These are phyloP conservation scores for Xestia c-nigrum DNA, from an alignment of 2,888 invertebrate genomes.

Conservation along the genomic window DNA sequence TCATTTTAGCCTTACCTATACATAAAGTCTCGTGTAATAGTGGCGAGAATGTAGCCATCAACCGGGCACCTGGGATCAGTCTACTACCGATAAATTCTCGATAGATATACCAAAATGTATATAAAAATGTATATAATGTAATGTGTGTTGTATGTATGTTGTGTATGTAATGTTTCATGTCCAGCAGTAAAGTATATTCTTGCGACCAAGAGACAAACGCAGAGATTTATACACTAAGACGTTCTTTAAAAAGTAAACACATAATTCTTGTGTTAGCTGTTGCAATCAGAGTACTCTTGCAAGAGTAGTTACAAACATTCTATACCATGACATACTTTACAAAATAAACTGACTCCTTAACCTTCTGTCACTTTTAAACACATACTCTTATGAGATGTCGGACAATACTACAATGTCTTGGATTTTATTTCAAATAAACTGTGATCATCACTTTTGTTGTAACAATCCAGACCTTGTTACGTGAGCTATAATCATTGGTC, in stretches of 20 bases:
- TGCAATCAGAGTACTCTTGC: neutral
- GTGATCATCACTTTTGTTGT: neutral
- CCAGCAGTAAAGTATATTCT: neutral
- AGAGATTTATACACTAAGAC: neutral
- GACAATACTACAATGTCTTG: neutral
- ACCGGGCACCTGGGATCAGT: neutral
- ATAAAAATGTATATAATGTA: too few species aligned
- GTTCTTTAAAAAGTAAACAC: neutral
- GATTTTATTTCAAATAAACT: neutral
- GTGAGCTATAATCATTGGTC: neutral
- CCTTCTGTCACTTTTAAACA: neutral
- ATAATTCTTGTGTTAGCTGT: neutral
- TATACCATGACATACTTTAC: neutral
- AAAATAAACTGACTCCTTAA: neutral
- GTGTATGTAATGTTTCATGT: too few species aligned
- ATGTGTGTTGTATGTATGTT: too few species aligned
- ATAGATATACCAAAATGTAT: too few species aligned
- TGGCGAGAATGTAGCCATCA: too few species aligned
- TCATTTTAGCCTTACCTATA: too few species aligned
- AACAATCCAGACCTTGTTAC: neutral
- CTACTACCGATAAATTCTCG: neutral
- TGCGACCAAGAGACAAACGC: neutral
- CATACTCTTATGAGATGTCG: neutral
- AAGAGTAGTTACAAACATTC: neutral
- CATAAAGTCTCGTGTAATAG: too few species aligned